Base-by-base conservation (phyloP, 1,140 invertebrate species). In the Trichoplusia ni region DNA sequence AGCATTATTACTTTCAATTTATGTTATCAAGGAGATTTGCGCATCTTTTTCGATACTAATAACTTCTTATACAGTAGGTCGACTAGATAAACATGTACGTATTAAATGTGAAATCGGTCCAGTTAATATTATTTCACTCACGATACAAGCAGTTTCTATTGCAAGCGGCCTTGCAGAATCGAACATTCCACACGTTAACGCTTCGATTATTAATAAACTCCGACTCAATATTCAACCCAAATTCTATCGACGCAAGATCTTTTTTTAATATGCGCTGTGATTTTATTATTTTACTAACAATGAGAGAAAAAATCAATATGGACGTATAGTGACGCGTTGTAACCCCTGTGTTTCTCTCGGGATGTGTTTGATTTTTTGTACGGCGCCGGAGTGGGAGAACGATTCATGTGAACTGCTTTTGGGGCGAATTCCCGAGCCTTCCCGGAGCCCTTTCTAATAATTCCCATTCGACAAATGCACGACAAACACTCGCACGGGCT, bases 321-420 rank as follows among this genome's bases (percentile, higher is more conserved):
- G 78, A 81, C 74, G 80, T 78, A 81, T 74, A 84, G 84, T 84
- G 85, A 86, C 85, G 88, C 85, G 84, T 81, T 89, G 85, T 88
- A 85, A 90, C 88, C 88, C 88, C 88, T 90, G 88, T 90, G 86
- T 89, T 90, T 90, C 88, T 88, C 84, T 88, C 84, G 86, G 86
- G 86, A 89, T 90, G 76, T 81, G 80, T 89, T 86, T 85, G 84
- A 86, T 90, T 90, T 90, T 90, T 90, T 90, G 81, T 89, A 79
- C 78, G 70, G 77, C 80, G 76, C 82, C 78, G 82, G 82, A 88
- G 86, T 89, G 86, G 88, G 88, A 88, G 86, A 83, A 66, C 78
- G 81, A 80, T 84, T 87, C 88, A 90, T 90, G 88, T 86, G 88
- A 90, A 90, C 88, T 82, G 85, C 85, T 89, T 89, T 89, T 90